Evolutionary conservation across 2,888 invertebrate species (phyloP), one percentile per base, ranked within the genome.

Genomic region (Mimachlamys varia): DNA sequence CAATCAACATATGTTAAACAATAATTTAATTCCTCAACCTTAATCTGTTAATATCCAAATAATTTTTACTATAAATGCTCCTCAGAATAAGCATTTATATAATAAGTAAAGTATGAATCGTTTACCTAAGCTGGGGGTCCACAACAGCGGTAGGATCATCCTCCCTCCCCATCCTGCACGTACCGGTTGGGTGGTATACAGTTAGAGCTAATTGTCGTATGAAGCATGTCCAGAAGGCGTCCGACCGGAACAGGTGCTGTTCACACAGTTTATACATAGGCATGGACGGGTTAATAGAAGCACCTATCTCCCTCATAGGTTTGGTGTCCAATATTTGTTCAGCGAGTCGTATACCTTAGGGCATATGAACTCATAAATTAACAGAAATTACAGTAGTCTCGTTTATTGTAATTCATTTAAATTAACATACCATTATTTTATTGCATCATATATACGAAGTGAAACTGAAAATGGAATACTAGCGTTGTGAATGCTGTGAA

Each of bases 101-200:
- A n/a, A 4, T 2, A 19, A 58, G 19, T n/a, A 58, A 33, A 33
- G 10, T 27, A 27, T 13, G 27, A 49, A 76, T 89, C 49, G 88
- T 33, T 89, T 91, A 95, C 95, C 94, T 93, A 12, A 95, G 92
- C 44, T 97, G 95, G 7, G 97, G 96, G 95, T 98, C 98, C 0
- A 98, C 98, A 0, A 98, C 98, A 2, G 97, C 97, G 95, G 95
- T 93, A 0, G 91, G 89, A 92, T 97, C 97, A 13, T 95, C 94
- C 0, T 58, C 91, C 58, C 90, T 95, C 1, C 98, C 98, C 95
- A 98, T 98, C 33, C 97, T 97, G 94, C 98, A 98, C 0, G 98
- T 98, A 0, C 98, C 98, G 0, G 97, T 98, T 0, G 97, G 98
- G 96, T 98, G 98, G 96, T 98, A 98, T 0, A 98, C 98, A 0